Conservation (phyloP, 2,888 invertebrate genomes). For the Lasioglossum calceatum region DNA sequence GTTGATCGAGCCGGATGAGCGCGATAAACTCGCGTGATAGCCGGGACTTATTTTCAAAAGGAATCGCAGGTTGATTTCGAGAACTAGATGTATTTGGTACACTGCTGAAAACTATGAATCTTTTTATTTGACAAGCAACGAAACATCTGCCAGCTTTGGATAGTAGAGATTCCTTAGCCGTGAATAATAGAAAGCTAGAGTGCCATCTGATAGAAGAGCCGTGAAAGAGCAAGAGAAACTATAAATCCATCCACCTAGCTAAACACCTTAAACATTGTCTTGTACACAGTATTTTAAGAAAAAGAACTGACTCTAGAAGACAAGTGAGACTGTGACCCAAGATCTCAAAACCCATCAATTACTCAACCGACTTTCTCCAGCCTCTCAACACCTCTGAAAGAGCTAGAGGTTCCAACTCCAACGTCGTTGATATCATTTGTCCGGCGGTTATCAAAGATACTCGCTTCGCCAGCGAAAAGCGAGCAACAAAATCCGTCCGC, state of each 20-base stretch:
- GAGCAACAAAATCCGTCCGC: conserved; percentile 21
- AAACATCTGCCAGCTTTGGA: neutral
- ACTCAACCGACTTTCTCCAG: neutral
- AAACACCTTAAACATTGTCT: neutral
- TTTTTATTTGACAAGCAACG: neutral
- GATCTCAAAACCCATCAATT: neutral
- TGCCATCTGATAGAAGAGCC: neutral
- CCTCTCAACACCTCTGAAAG: neutral
- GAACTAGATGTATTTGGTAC: neutral
- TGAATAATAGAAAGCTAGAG: neutral
- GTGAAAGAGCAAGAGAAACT: neutral
- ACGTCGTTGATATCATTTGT: neutral
- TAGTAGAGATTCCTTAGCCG: neutral
- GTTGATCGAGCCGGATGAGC: neutral
- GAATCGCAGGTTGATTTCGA: neutral
- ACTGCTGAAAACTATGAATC: neutral
- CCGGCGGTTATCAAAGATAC: conserved; percentile 2
- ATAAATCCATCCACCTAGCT: neutral
- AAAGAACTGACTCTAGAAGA: neutral
- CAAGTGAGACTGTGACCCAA: neutral
- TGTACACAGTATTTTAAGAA: neutral
- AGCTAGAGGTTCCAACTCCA: neutral
- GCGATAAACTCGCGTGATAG: neutral
- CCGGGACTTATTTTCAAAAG: neutral
- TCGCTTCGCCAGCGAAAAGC: conserved; percentile 21